A percentile compares a stretch with the other conserved stretches of the same genome.
These are phyloP conservation scores for Drosophila aff. DNA, from an alignment of 1,140 invertebrate genomes.

Conservation along the genomic window DNA sequence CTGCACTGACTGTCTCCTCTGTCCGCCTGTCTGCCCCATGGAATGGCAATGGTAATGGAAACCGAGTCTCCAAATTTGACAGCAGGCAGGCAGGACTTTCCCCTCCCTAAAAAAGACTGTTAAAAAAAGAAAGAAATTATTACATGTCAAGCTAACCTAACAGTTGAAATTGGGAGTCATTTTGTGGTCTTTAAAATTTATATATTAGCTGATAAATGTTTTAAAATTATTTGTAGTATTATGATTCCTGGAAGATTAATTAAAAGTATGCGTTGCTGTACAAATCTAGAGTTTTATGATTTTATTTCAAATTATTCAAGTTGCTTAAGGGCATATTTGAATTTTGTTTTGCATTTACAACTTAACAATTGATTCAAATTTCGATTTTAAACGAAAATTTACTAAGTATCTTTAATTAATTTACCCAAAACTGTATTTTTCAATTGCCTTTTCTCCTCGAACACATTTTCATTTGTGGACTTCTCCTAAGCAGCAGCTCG, in stretches of 20 bases:
- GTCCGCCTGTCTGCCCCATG: not conserved
- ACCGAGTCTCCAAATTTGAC: slow-evolving; percentile 13
- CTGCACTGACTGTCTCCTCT: slow-evolving; percentile 1
- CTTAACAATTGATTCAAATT: not conserved
- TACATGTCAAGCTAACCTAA: not conserved
- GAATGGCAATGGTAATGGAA: slow-evolving; percentile 15
- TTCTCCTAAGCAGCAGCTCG: slow-evolving; percentile 18
- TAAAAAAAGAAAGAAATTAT: not conserved
- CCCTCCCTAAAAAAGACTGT: not conserved
- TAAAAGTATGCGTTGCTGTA: not conserved
- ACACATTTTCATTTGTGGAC: not conserved
- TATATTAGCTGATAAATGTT: not conserved
- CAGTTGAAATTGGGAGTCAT: not conserved
- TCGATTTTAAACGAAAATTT: not conserved
- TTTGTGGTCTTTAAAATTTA: not conserved
- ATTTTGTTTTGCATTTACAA: not conserved
- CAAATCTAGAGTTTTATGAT: too few species aligned
- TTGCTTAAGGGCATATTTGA: not conserved
- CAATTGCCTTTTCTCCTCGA: not conserved
- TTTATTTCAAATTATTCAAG: not conserved
- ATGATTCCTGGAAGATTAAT: too few species aligned
- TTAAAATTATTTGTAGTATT: not conserved
- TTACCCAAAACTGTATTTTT: not conserved
- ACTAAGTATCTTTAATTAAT: not conserved
- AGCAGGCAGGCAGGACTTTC: not conserved